phyloP scores from a whole-genome alignment of 53 echinoderm and acorn worm genomes.

The Luidia sarsii region DNA sequence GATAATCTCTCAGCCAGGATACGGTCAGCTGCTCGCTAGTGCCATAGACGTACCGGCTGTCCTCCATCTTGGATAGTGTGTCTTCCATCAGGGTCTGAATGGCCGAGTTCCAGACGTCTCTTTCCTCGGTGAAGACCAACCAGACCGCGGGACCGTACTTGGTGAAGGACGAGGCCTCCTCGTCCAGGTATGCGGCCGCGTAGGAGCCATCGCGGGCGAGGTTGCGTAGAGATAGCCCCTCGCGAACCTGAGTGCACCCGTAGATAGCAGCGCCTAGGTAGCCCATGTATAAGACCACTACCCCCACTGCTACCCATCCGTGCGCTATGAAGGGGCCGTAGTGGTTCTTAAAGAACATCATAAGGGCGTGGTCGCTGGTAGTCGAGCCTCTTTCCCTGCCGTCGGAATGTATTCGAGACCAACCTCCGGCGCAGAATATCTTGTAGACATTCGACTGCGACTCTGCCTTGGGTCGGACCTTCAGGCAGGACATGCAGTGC shows the following conservation, averaged over 20 bases:
- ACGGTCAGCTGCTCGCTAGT: conserved; percentile 15
- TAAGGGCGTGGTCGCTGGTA: conserved; percentile 26
- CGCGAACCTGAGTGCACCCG: conserved; percentile 50
- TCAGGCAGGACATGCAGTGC: conserved; percentile 28
- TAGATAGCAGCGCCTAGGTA: conserved; percentile 52
- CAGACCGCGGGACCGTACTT: background rate
- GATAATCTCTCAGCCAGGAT: conserved; percentile 60
- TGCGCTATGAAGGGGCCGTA: conserved; percentile 35
- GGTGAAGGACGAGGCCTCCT: background rate
- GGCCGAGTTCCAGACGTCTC: conserved; percentile 32
- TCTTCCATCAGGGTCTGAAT: conserved; percentile 43
- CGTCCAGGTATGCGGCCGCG: conserved; percentile 32
- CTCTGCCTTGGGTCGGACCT: conserved; percentile 18
- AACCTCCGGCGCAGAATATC: conserved; percentile 42
- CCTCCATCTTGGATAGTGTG: conserved; percentile 32
- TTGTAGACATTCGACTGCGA: conserved; percentile 11
- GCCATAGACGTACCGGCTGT: conserved; percentile 19
- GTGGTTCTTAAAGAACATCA: conserved; percentile 34
- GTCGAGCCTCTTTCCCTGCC: background rate
- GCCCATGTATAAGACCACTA: conserved; percentile 26
- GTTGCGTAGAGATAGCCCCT: conserved; percentile 47
- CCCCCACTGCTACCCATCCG: conserved; percentile 12
- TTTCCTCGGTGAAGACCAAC: conserved; percentile 33
- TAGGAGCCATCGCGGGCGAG: conserved; percentile 60
- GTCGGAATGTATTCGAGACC: background rate